Evolutionary conservation across 2,797 vertebrate genomes (phyloP), one percentile per base, ranked within the genome.

Genomic region (Vespertilio murinus): DNA sequence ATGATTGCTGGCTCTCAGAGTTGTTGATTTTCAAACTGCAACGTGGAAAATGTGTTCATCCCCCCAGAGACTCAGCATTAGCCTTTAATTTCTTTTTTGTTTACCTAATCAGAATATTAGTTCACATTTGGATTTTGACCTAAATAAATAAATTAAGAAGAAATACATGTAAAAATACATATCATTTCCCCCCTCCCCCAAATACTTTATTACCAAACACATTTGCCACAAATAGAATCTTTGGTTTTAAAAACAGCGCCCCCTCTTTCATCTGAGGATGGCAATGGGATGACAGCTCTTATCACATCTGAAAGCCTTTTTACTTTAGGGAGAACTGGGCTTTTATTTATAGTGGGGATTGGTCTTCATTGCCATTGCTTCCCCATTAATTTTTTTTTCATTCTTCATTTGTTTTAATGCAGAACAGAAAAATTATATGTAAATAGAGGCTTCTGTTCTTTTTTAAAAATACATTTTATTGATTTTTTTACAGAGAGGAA

Each of bases 11-110:
- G n/a, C 73, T 89, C 87, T 89, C 33, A 56, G 84, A 91, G 83
- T 61, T 88, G 88, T 90, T 92, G 67, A 69, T 96, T 88, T 93
- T 83, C 78, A 77, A 90, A 82, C 85, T 87, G 20, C 45, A 64
- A 35, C 6, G 67, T 82, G 42, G 42, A 73, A 83, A 94, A 89
- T 84, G 52, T 64, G 54, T 64, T 85, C 45, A 45, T 92, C 91
- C 35, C 38, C 42, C 49, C 8, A 56, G 52, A 92, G 52, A 69
- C 17, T 40, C 13, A 2, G 16, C 49, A 20, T 81, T 87, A 78
- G 35, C 17, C 10, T 23, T 67, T 30, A 49, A 0, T 22, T 3
- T 10, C 3, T 30, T 38, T 74, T 90, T 82, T 35, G 6, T 85
- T 95, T 82, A 38, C 38, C 13, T 59, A 69, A 77, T 84, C 11